phyloP scores from a whole-genome alignment of 2,113 vertebrate genomes.

The Glareola pratincola region DNA sequence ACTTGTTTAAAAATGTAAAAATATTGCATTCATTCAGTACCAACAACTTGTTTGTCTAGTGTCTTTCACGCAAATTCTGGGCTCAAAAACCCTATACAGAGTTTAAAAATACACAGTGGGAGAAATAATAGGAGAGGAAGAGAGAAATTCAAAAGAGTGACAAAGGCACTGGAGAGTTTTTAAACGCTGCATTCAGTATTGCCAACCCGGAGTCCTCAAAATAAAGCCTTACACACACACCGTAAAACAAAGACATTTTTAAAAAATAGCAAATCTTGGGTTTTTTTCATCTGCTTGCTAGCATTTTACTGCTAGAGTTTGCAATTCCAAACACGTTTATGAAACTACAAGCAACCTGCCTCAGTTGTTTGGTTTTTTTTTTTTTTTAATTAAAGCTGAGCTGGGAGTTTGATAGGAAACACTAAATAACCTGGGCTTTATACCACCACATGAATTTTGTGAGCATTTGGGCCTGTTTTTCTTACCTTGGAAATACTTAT shows the following conservation, averaged over 20 bases:
- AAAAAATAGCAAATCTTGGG: neutral
- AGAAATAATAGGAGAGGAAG: constrained; percentile 62
- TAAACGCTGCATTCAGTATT: constrained; percentile 39
- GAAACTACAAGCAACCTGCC: neutral
- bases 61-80: constrained; percentile 18
- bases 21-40: constrained; percentile 16
- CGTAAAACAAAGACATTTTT: neutral
- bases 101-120: constrained; percentile 40
- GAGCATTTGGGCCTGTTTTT: neutral
- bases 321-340: neutral
- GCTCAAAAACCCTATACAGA: neutral
- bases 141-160: constrained; percentile 51
- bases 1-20: constrained; percentile 26
- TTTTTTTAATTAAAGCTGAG: neutral
- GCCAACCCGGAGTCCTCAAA: constrained; percentile 1
- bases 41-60: constrained; percentile 11
- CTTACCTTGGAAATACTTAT: neutral
- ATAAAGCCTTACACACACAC: neutral
- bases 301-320: neutral
- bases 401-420: neutral
- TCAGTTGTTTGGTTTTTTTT: neutral
- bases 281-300: neutral
- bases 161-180: constrained; percentile 43
- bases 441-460: neutral
- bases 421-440: neutral